phyloP scores from a whole-genome alignment of 2,797 vertebrate genomes.

The Gymnoscopelus microlampas region DNA sequence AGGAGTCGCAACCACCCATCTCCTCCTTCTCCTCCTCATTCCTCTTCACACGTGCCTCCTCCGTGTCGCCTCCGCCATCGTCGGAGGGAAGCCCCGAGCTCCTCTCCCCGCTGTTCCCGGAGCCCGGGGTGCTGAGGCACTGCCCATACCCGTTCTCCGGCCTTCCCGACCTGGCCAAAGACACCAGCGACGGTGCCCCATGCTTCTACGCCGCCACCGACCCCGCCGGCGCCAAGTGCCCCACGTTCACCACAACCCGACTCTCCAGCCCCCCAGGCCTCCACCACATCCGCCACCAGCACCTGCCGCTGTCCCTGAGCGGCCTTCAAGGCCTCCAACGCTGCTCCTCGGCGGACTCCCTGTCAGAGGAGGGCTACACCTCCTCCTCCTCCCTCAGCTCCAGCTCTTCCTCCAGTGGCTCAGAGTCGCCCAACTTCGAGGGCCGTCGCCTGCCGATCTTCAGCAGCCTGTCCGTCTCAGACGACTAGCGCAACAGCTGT shows the following conservation, averaged over 20 bases:
- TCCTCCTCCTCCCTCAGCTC: conserved; percentile 85
- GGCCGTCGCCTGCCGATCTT: conserved; percentile 88
- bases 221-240: not conserved
- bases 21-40: conserved; percentile 32
- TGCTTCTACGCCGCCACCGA: conserved; percentile 66
- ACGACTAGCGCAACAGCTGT: conserved; percentile 66
- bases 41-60: conserved; percentile 72
- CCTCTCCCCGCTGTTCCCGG: conserved; percentile 70
- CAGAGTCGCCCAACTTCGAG: conserved; percentile 83
- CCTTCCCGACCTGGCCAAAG: conserved; percentile 34
- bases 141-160: conserved; percentile 63
- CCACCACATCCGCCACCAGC: conserved; percentile 14
- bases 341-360: conserved; percentile 85
- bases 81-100: conserved; percentile 70
- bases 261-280: not conserved
- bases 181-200: conserved; percentile 34
- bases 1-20: conserved; percentile 37
- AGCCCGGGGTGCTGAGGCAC: conserved; percentile 62
- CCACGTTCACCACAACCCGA: conserved; percentile 2
- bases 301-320: conserved; percentile 30
- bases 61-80: conserved; percentile 74
- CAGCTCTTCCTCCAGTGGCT: conserved; percentile 65
- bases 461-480: conserved; percentile 86
- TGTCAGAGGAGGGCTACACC: conserved; percentile 85
- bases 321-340: conserved; percentile 71